Conservation (phyloP, 2,797 vertebrate genomes). For the Macroramphosus scolopax region DNA sequence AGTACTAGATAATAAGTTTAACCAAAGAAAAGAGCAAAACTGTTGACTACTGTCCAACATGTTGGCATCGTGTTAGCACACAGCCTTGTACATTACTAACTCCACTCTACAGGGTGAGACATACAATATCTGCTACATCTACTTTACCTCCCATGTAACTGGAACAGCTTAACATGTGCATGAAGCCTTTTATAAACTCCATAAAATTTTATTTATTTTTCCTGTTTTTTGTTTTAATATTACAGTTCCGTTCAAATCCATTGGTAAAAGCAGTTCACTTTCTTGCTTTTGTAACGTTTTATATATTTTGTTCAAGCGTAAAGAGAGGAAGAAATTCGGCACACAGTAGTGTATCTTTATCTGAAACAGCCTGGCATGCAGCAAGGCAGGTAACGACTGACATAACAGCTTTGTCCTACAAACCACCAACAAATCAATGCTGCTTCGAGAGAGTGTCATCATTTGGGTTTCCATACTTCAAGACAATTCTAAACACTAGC, state of each 20-base stretch:
- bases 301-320: conserved; percentile 55
- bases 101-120: no score
- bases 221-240: conserved; percentile 54
- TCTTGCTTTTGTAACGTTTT: conserved; percentile 69
- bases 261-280: conserved; percentile 47
- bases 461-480: no score
- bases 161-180: no score
- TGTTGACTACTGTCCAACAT: no score
- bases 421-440: conserved; percentile 73
- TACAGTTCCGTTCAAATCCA: conserved; percentile 58
- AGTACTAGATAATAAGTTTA: conserved; percentile 12
- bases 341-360: conserved; percentile 37
- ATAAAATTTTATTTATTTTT: conserved; percentile 45
- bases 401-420: conserved; percentile 61
- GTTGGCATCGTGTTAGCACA: conserved; percentile 44
- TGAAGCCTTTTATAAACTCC: conserved; percentile 21
- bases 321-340: conserved; percentile 37
- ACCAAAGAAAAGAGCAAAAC: conserved; percentile 4
- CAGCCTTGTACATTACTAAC: no score
- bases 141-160: no score
- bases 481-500: no score
- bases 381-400: conserved; percentile 50
- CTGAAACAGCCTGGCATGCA: conserved; percentile 42
- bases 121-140: no score
- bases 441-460: neutral